These are phyloP conservation scores for Cephus pygmeus DNA, from an alignment of 2,888 invertebrate species.

Conservation along the genomic window DNA sequence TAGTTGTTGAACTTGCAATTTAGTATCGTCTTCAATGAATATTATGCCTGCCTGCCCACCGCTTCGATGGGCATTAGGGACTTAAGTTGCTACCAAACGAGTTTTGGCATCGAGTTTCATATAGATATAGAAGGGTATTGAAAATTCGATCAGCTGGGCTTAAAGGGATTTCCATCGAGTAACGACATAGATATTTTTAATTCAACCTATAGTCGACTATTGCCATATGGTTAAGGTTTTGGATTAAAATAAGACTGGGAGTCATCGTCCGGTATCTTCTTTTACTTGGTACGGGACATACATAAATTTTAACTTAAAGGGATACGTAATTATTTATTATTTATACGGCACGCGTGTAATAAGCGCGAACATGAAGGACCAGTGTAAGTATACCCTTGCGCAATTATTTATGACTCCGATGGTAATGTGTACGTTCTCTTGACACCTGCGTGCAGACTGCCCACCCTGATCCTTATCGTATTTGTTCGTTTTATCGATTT, in stretches of 20 bases:
- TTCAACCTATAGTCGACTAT: background rate
- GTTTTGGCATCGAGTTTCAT: background rate
- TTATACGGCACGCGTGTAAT: slow-evolving; percentile 24
- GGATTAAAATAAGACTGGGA: background rate
- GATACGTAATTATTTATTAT: slow-evolving; percentile 24
- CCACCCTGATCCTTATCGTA: background rate
- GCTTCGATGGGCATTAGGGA: background rate
- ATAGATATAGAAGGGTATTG: background rate
- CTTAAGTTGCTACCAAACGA: background rate
- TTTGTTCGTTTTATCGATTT: background rate
- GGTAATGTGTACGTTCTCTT: background rate
- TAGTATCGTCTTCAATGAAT: background rate
- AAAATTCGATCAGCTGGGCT: background rate
- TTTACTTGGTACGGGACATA: background rate
- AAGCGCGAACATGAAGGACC: slow-evolving; percentile 9
- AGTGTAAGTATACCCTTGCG: background rate
- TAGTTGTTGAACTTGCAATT: slow-evolving; percentile 8
- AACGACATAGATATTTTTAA: background rate
- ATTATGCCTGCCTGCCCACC: background rate
- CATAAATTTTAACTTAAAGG: background rate
- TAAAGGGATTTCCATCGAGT: background rate
- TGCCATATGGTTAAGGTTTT: background rate
- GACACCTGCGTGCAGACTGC: background rate
- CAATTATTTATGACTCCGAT: background rate
- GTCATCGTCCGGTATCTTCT: background rate